Evolutionary conservation across 2,797 vertebrate genomes (phyloP), one percentile per base, ranked within the genome.

Genomic region (Sebastes hopkinsi): DNA sequence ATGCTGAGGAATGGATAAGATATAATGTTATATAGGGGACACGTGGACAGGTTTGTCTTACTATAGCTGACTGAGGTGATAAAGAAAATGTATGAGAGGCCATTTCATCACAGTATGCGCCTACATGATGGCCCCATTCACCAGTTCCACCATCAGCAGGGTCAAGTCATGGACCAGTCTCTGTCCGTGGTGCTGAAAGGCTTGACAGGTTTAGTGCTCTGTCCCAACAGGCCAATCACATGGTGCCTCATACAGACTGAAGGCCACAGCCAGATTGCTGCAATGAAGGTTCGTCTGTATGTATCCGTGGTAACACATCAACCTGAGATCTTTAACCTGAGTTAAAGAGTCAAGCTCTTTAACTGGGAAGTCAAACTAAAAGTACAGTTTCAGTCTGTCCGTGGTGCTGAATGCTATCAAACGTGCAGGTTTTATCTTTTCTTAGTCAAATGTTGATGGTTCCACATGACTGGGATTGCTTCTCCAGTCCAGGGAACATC

Each of bases 121-220:
- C 50, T 25, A 38, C 61, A 67, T 59, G 75, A 64, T 32, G 60
- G 75, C 71, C 76, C 78, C 46, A 36, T 80, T 30, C 71, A 20
- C 30, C 50, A 3, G 4, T 38, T 73, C 80, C 66, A 2, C 58
- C 80, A 76, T 29, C 60, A 71, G 56, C 20, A 52, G 76, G 82
- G 67, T 88, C 75, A 67, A 5, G 10, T 46, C 65, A 36, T 36
- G 72, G 36, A n/a, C 14, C 38, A 0, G 75, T 22, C 81, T 78
- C 92, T 93, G 91, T 93, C 94, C 92, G 18, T 85, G 94, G 93
- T 93, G 73, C 94, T 95, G 92, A 94, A 92, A 60, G 66, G 22
- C 36, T 71, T 71, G 75, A 88, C 77, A 77, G 81, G 10, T 86
- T 82, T 62, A 83, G 58, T 65, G 83, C 75, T 54, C 22, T 3